These are phyloP conservation scores for Blennius ocellaris DNA, from an alignment of 2,113 vertebrate genomes.

Conservation along the genomic window DNA sequence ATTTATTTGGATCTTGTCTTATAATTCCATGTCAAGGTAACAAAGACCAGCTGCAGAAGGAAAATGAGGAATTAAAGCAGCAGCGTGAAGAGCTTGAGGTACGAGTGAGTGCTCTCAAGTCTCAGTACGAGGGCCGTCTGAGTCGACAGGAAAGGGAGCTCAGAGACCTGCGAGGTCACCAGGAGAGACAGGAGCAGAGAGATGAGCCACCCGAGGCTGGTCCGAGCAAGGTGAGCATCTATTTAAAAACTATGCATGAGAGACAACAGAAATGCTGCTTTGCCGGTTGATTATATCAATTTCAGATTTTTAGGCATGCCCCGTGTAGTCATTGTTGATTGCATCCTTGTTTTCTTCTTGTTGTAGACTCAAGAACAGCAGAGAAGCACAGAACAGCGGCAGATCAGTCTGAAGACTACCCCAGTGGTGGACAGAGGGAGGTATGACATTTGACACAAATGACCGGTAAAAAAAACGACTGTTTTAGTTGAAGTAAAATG, in stretches of 20 bases:
- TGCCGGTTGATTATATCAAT: too few relatives aligned
- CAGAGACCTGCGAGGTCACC: slow-evolving; percentile 89
- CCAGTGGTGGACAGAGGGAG: slow-evolving; percentile 94
- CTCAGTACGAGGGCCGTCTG: slow-evolving; percentile 95
- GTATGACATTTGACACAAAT: slow-evolving; percentile 69
- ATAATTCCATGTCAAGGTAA: slow-evolving; percentile 73
- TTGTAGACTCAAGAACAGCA: slow-evolving; percentile 92
- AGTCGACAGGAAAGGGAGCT: slow-evolving; percentile 94
- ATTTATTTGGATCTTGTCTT: not conserved
- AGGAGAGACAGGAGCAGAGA: slow-evolving; percentile 95
- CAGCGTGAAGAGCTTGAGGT: slow-evolving; percentile 95
- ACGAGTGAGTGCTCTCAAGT: slow-evolving; percentile 93
- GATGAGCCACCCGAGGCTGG: slow-evolving; percentile 91
- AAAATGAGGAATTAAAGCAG: slow-evolving; percentile 94
- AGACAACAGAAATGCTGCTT: too few relatives aligned
- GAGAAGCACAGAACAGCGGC: slow-evolving; percentile 86
- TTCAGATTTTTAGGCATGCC: too few relatives aligned
- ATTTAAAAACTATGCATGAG: too few relatives aligned
- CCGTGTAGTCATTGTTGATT: not conserved
- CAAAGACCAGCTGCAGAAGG: slow-evolving; percentile 91
- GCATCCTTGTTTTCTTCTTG: not conserved
- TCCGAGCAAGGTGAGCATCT: slow-evolving; percentile 87
- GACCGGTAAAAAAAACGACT: too few relatives aligned
- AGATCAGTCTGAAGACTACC: slow-evolving; percentile 93
- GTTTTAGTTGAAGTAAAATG: not conserved